Evolutionary conservation across 2,797 vertebrate genomes (phyloP).

Genomic region (Girardinus metallicus): DNA sequence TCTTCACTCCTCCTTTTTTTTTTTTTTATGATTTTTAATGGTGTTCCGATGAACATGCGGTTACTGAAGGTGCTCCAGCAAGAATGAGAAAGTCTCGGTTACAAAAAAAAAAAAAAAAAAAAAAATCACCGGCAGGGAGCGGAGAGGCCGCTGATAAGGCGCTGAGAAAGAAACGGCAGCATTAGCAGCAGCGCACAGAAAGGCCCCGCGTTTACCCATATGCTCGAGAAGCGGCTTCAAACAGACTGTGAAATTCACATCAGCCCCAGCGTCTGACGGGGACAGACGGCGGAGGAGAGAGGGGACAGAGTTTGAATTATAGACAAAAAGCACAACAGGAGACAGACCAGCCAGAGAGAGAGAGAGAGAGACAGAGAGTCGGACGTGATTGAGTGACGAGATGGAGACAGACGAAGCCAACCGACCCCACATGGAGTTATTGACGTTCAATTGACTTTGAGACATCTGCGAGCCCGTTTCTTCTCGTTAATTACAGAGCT

Average conservation of each 20-base stretch:
- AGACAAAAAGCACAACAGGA: conserved; percentile 23
- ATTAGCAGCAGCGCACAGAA: conserved; percentile 50
- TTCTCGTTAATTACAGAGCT: conserved; percentile 68
- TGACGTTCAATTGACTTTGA: conserved; percentile 74
- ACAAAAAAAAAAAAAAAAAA: too few relatives aligned
- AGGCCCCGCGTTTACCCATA: conserved; percentile 54
- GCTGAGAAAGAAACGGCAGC: conserved; percentile 46
- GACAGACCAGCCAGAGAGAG: conserved; percentile 7
- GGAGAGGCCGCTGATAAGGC: conserved; percentile 32
- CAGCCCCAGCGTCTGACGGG: conserved; percentile 32
- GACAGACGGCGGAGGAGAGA: conserved; percentile 15
- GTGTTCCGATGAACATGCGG: too few relatives aligned
- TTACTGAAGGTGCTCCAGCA: too few relatives aligned
- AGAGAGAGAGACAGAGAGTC: conserved; percentile 1
- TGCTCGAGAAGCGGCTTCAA: conserved; percentile 61
- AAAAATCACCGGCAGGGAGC: conserved; percentile 38
- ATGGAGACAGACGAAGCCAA: conserved; percentile 27
- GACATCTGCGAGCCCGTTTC: conserved; percentile 73
- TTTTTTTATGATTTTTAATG: too few relatives aligned
- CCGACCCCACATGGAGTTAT: conserved; percentile 65
- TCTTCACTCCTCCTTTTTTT: too few relatives aligned
- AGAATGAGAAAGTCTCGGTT: not conserved
- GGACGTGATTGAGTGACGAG: conserved; percentile 6
- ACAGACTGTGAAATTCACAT: conserved; percentile 69
- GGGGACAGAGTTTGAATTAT: conserved; percentile 20